Evolutionary conservation across 1,140 invertebrate genomes (phyloP), one percentile per base, ranked within the genome.

Genomic region (Xylocopa sonorina): DNA sequence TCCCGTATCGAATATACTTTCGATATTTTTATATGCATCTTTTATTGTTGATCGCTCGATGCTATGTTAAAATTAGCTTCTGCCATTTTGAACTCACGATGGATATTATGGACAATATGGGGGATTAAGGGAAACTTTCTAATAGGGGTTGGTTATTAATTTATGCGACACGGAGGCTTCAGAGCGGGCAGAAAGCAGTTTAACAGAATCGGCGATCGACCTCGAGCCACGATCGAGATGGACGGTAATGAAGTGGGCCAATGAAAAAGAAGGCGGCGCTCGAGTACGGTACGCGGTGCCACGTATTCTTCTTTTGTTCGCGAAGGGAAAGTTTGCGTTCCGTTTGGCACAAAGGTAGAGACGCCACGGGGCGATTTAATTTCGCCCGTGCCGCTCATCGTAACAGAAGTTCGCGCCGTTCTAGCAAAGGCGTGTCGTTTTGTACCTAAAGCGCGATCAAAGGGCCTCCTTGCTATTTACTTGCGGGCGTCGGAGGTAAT

Each of bases 381-480:
- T 68, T 68, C 64, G 64, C n/a, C n/a, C 64, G 6, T 10, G 64
- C 27, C 21, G 43, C 43, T 32, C 27, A 12, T 68, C 46, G 46
- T 7, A 53, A 68, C 64, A 68, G 46, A 67, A 53, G 43, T 68
- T 68, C 29, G 64, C 64, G 64, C 64, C 46, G 29, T 68, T 34
- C 50, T 34, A 48, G 48, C 32, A 34, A 68, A 68, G 64, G 63
- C 43, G 43, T 53, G 46, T 29, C 53, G 43, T 67, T 68, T 67
- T 57, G 51, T 68, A 41, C 73, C 21, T 43, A n/a, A n/a, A n/a
- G n/a, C n/a, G 21, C 73, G 62, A 76, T 76, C 73, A 76, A 76
- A 76, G 73, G 63, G 24, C 51, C 34, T 67, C 46, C 63, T 76
- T 76, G 51, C 38, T 76, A 68, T 76, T 76, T 76, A 76, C 62